Conservation (phyloP, 35 echinoderm and acorn worm species). For the Lytechinus variegatus region DNA sequence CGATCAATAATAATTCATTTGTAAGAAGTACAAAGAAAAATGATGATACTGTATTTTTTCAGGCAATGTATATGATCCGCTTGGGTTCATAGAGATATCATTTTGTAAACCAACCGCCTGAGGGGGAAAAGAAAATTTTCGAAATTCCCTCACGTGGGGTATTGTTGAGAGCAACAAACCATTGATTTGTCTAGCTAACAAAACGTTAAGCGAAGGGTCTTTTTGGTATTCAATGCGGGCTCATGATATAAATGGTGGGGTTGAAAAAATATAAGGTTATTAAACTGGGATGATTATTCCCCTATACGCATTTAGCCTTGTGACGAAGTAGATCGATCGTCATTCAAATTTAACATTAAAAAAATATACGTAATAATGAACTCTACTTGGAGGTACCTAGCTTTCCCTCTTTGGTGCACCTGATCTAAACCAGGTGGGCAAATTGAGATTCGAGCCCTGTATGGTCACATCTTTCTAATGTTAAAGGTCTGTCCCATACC, state of each 20-base stretch:
- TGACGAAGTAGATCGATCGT: not conserved
- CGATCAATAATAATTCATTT: not conserved
- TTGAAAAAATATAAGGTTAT: not conserved
- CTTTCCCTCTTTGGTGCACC: too few species aligned
- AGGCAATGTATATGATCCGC: not conserved
- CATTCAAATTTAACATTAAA: not conserved
- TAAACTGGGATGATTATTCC: not conserved
- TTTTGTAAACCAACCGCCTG: not conserved
- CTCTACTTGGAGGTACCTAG: too few species aligned
- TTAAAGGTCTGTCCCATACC: too few species aligned
- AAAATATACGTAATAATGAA: too few species aligned
- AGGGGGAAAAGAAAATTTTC: not conserved
- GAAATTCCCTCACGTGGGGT: not conserved
- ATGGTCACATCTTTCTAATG: too few species aligned
- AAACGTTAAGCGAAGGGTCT: not conserved
- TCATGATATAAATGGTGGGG: not conserved
- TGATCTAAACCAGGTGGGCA: too few species aligned
- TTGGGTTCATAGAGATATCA: not conserved
- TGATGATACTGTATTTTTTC: not conserved
- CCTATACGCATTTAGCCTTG: not conserved
- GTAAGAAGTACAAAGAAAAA: not conserved
- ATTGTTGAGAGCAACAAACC: not conserved
- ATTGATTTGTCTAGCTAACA: constrained; percentile 14
- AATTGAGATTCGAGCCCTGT: too few species aligned
- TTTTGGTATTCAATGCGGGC: not conserved